phyloP scores from a whole-genome alignment of 2,113 vertebrate species.

The Microcebus griseorufus region DNA sequence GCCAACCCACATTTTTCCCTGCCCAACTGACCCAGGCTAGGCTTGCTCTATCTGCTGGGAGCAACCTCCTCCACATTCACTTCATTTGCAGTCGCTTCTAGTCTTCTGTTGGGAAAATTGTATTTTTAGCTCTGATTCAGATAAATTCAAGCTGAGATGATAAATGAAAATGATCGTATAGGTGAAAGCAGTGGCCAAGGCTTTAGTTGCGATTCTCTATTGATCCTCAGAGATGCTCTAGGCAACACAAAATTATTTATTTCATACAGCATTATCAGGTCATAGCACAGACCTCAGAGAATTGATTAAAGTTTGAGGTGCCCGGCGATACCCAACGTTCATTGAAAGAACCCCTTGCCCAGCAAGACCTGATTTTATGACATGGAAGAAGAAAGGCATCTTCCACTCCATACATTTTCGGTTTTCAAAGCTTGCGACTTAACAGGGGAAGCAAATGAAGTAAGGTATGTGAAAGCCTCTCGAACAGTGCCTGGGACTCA shows the following conservation, averaged over 20 bases:
- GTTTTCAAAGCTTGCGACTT: neutral
- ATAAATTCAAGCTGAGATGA: constrained; percentile 41
- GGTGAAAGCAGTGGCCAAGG: neutral
- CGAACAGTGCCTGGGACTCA: neutral
- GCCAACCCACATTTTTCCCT: neutral
- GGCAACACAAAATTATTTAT: neutral
- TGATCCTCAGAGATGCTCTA: constrained; percentile 34
- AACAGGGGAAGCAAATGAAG: neutral
- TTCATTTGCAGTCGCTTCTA: constrained; percentile 39
- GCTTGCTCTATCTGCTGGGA: neutral
- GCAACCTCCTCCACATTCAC: neutral
- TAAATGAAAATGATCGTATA: constrained; percentile 1
- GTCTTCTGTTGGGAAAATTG: constrained; percentile 32
- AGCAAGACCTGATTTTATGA: neutral
- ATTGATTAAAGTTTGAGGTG: neutral
- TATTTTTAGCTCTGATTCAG: constrained; percentile 36
- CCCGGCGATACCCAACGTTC: neutral
- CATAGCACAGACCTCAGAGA: neutral
- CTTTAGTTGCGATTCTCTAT: constrained; percentile 35
- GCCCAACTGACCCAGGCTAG: neutral
- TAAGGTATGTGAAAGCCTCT: neutral
- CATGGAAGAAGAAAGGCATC: neutral
- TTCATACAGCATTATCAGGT: neutral
- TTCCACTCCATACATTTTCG: neutral
- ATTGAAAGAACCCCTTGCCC: constrained; percentile 11